Base-by-base conservation (phyloP, 1,140 invertebrate species). In the Bursaphelenchus mucronatus region DNA sequence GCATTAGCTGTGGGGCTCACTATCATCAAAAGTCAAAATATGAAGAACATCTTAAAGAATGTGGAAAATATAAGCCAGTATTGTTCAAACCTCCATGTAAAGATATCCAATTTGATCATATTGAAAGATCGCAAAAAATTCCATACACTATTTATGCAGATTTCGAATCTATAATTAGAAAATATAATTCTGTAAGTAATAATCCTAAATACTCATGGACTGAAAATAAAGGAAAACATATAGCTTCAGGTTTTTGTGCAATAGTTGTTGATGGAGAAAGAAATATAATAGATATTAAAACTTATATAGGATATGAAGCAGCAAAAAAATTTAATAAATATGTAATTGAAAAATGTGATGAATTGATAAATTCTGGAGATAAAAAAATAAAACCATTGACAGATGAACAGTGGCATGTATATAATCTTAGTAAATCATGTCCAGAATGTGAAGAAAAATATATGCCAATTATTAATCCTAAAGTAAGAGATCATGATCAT, bases 401-500 rank as follows among this genome's bases (percentile, higher is more conserved):
- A 43, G 10, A 8, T 30, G 15, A 67, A 67, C 11, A 64, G 41
- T 9, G 21, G 17, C 44, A 30, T 11, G 40, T 11, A 10, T 68
- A 10, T 66, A 67, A 65, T 68, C 40, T 10, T 9, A 66, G 39
- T 49, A 68, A 50, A 39, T 13, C 6, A 41, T 64, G 63, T 51
- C 39, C 39, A 15, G n/a, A 46, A 41, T 68, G 63, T 66, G 52
- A 30, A 7, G 15, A 41, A 7, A 21, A 64, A 19, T 64, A 68
- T 66, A 66, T 63, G 11, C 19, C 11, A 19, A 66, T 53, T 5
- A 64, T n/a, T n/a, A n/a, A 68, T n/a, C 17, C 17, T 5, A 64
- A 64, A 64, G 65, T 68, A 3, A 67, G 63, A 49, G 63, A 64
- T 64, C 63, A 64, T 64, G 63, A 64, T 66, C 63, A 64, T 64